Evolutionary conservation across 2,797 vertebrate genomes (phyloP).

Genomic region (Sternarchorhynchus goeldii): DNA sequence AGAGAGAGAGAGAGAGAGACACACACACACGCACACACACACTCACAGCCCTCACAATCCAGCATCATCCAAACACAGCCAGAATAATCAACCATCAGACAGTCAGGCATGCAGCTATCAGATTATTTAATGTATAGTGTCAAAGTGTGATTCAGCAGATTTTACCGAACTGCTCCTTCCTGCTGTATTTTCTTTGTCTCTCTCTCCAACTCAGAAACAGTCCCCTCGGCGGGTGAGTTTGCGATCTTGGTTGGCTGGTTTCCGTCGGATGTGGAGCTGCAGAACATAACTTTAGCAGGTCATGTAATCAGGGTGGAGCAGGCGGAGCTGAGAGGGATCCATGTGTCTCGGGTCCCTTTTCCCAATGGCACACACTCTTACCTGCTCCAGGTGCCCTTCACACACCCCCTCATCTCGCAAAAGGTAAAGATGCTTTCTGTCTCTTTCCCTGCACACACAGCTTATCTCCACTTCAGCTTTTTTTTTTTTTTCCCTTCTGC

Average conservation of each 20-base stretch:
- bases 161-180: background rate
- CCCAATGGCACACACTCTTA: constrained; percentile 67
- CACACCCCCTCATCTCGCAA: constrained; percentile 61
- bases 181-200: background rate
- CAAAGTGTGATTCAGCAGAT: background rate
- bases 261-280: constrained; percentile 68
- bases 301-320: constrained; percentile 58
- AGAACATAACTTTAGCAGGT: constrained; percentile 62
- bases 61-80: too few species aligned
- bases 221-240: constrained; percentile 67
- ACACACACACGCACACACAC: background rate
- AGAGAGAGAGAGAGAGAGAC: too few species aligned
- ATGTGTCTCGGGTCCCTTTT: constrained; percentile 60
- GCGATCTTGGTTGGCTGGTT: constrained; percentile 68
- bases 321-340: constrained; percentile 52
- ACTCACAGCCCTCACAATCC: too few species aligned
- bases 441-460: too few species aligned
- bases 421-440: constrained; percentile 50
- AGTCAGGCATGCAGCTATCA: too few species aligned
- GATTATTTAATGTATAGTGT: too few species aligned
- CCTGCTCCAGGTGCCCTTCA: constrained; percentile 68
- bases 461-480: too few species aligned
- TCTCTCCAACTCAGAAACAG: constrained; percentile 20
- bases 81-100: too few species aligned
- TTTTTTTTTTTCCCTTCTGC: too few species aligned